Conservation (phyloP, 2,888 invertebrate genomes). For the Crematogaster levior region DNA sequence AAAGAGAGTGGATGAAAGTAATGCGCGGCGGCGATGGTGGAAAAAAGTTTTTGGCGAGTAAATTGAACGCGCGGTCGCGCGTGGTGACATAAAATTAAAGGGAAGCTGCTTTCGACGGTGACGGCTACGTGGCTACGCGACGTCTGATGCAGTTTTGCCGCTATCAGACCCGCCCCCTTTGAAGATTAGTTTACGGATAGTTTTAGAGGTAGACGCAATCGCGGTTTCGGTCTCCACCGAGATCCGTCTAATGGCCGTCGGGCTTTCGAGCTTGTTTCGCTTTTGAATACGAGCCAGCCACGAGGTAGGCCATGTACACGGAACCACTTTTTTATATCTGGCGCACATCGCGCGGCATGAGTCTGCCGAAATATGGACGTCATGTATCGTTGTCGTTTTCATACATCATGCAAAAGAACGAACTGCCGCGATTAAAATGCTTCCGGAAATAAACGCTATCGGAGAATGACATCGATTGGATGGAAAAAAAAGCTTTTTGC, state of each 20-base stretch:
- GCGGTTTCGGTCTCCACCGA: slow-evolving; percentile 53
- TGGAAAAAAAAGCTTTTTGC: background rate
- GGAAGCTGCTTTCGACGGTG: slow-evolving; percentile 56
- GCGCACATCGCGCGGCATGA: slow-evolving; percentile 23
- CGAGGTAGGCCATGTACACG: slow-evolving; percentile 61
- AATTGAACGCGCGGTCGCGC: slow-evolving; percentile 66
- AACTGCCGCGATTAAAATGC: slow-evolving; percentile 60
- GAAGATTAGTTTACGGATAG: slow-evolving; percentile 64
- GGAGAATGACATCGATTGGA: background rate
- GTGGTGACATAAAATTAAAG: slow-evolving; percentile 67
- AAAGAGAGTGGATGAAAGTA: slow-evolving; percentile 23
- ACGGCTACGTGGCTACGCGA: slow-evolving; percentile 23
- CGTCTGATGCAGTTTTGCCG: slow-evolving; percentile 42
- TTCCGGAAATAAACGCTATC: slow-evolving; percentile 10
- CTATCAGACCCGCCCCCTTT: slow-evolving; percentile 55
- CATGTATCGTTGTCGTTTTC: slow-evolving; percentile 65
- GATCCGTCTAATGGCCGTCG: slow-evolving; percentile 70
- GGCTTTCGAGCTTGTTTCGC: slow-evolving; percentile 68
- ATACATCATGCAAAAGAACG: slow-evolving; percentile 59
- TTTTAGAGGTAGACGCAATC: slow-evolving; percentile 57
- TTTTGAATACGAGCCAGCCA: slow-evolving; percentile 71
- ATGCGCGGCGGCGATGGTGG: slow-evolving; percentile 28
- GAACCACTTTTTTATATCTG: slow-evolving; percentile 51
- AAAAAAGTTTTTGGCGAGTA: slow-evolving; percentile 61
- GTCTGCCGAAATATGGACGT: slow-evolving; percentile 69